Evolutionary conservation across 2,797 vertebrate species (phyloP).

Genomic region (Macropus fuliginosus): DNA sequence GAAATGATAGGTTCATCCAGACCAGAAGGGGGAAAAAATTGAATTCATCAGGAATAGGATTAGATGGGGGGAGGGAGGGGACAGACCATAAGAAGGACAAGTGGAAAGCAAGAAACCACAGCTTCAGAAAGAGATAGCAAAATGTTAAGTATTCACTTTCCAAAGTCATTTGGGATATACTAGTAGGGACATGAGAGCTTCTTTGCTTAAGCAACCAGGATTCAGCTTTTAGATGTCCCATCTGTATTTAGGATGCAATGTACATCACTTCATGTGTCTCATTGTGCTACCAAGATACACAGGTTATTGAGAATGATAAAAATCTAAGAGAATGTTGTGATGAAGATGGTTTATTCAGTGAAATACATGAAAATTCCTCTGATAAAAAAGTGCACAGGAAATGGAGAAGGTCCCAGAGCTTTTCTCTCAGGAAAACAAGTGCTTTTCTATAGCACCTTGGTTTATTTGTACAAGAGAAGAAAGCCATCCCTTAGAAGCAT

Average conservation of each 20-base stretch:
- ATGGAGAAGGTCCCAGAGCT: conserved; percentile 5
- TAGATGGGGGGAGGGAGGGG: neutral
- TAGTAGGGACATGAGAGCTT: neutral
- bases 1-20: neutral
- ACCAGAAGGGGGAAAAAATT: neutral
- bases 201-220: neutral
- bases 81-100: neutral
- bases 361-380: neutral
- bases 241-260: neutral
- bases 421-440: conserved; percentile 10
- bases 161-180: neutral
- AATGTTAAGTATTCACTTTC: neutral
- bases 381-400: conserved; percentile 11
- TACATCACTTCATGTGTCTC: neutral
- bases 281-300: neutral
- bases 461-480: conserved; percentile 28
- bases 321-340: neutral
- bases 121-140: neutral
- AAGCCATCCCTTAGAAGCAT: conserved; percentile 26
- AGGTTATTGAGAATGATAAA: neutral
- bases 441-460: neutral
- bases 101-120: neutral
- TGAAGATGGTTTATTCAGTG: neutral
- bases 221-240: neutral
- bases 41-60: neutral